phyloP scores from a whole-genome alignment of 2,888 invertebrate genomes.

The Neoascia interrupta region DNA sequence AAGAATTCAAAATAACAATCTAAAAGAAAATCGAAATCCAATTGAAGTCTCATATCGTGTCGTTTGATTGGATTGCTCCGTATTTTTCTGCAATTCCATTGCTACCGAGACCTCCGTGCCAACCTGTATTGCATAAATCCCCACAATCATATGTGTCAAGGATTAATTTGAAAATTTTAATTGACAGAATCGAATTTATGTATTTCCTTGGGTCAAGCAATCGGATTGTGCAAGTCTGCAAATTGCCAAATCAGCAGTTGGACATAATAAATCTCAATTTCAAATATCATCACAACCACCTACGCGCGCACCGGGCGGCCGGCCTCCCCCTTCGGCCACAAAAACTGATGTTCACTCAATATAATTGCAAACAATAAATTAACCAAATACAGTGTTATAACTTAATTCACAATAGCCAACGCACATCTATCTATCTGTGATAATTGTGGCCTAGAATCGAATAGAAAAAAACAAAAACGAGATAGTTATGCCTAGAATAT shows the following conservation, averaged over 20 bases:
- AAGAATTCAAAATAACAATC: too few species aligned
- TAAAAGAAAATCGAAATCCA: too few species aligned
- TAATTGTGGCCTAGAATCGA: conserved; percentile 37
- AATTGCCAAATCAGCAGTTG: conserved; percentile 21
- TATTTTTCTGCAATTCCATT: too few species aligned
- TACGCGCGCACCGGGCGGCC: neutral
- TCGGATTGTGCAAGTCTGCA: conserved; percentile 18
- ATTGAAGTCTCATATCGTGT: too few species aligned
- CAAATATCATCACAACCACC: neutral
- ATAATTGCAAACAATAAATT: conserved; percentile 47
- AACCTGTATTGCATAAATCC: too few species aligned
- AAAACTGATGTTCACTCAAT: conserved; percentile 32
- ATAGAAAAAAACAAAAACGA: neutral
- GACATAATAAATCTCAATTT: conserved; percentile 31
- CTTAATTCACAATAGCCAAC: conserved; percentile 53
- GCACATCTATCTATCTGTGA: too few species aligned
- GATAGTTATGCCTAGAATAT: neutral
- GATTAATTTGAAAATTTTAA: conserved; percentile 7
- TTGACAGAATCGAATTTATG: conserved; percentile 9
- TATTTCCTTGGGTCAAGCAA: conserved; percentile 18
- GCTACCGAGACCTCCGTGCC: too few species aligned
- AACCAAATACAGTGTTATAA: conserved; percentile 38
- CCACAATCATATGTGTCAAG: neutral
- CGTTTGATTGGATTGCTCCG: too few species aligned
- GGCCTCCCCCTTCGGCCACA: conserved; percentile 12